phyloP scores from a whole-genome alignment of 2,797 vertebrate species.

The Fistularia tabacaria region DNA sequence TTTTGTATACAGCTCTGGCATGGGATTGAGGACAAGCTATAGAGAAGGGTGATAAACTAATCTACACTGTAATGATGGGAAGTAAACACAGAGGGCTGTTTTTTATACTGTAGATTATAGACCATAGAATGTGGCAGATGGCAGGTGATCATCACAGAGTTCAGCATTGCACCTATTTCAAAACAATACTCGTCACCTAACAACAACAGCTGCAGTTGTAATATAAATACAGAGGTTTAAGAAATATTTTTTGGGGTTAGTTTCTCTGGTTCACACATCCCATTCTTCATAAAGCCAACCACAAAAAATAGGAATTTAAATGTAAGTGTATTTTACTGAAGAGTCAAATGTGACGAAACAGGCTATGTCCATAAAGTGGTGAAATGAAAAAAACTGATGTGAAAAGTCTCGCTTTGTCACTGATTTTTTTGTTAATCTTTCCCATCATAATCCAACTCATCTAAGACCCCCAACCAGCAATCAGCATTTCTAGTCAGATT shows the following conservation, averaged over 20 bases:
- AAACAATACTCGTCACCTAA: slow-evolving; percentile 67
- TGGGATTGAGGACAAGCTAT: slow-evolving; percentile 55
- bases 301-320: background rate
- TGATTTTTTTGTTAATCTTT: slow-evolving; percentile 49
- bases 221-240: slow-evolving; percentile 29
- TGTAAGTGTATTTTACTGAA: no score
- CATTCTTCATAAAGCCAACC: slow-evolving; percentile 1
- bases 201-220: slow-evolving; percentile 64
- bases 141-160: slow-evolving; percentile 46
- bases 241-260: background rate
- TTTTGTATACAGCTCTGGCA: slow-evolving; percentile 46
- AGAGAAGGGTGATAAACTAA: slow-evolving; percentile 56
- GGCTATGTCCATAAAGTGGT: background rate
- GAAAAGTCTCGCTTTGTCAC: background rate
- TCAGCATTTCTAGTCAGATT: slow-evolving; percentile 59
- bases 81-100: slow-evolving; percentile 26
- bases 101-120: slow-evolving; percentile 53
- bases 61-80: slow-evolving; percentile 27
- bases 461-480: slow-evolving; percentile 43
- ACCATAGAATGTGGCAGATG: slow-evolving; percentile 62
- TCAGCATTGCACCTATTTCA: slow-evolving; percentile 40
- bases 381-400: slow-evolving; percentile 11
- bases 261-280: slow-evolving; percentile 1
- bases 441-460: slow-evolving; percentile 63
- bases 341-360: no score